Percentiles rank a stretch among this genome's conserved stretches.
phyloP scores from a whole-genome alignment of 2,888 invertebrate species.

The Chrysolina haemoptera region DNA sequence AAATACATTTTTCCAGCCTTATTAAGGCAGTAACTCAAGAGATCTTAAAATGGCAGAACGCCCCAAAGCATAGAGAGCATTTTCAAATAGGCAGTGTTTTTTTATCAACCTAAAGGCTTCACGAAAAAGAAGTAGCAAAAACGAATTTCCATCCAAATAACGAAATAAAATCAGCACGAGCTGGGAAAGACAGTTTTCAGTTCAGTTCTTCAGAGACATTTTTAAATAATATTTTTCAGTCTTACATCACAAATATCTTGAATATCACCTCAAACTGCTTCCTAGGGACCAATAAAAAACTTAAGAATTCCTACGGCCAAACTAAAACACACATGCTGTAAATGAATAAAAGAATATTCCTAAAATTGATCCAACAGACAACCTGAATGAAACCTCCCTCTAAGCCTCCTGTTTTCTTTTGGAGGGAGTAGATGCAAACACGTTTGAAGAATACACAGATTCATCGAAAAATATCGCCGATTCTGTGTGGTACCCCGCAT shows the following conservation, averaged over 20 bases:
- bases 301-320: too few relatives aligned
- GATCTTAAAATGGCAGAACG: slow-evolving; percentile 8
- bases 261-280: background rate
- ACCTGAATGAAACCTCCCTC: background rate
- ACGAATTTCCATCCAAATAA: background rate
- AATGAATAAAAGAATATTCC: background rate
- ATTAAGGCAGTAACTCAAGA: slow-evolving; percentile 27
- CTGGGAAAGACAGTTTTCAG: background rate
- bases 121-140: background rate
- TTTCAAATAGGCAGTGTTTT: background rate
- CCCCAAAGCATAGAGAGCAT: slow-evolving; percentile 8
- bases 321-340: too few relatives aligned
- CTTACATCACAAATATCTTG: background rate
- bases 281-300: too few relatives aligned
- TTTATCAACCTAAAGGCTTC: background rate
- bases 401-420: slow-evolving; percentile 52
- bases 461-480: slow-evolving; percentile 49
- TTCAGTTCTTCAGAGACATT: background rate
- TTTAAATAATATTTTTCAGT: background rate
- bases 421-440: slow-evolving; percentile 66
- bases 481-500: slow-evolving; percentile 65
- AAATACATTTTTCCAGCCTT: slow-evolving; percentile 4
- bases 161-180: background rate
- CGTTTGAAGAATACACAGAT: slow-evolving; percentile 53
- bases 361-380: too few relatives aligned